Evolutionary conservation across 2,113 vertebrate species (phyloP), one percentile per base, ranked within the genome.

Genomic region (Gadus macrocephalus): DNA sequence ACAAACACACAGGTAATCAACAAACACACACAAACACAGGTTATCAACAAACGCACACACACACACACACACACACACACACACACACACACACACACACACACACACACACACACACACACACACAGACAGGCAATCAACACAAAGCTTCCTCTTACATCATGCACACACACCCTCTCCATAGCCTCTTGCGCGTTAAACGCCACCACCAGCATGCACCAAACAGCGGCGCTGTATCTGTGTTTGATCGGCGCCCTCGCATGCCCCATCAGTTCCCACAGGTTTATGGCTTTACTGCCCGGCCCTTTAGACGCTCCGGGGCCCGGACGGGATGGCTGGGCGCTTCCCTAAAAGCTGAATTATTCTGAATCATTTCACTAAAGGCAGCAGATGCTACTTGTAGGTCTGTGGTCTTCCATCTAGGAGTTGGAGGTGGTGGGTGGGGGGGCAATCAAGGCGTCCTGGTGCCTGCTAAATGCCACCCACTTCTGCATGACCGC

Each of bases 341-440:
- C 1, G 73, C 75, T 89, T 90, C 85, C 90, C 88, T 84, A 78
- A 80, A 66, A 38, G 63, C 83, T 65, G 76, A 72, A 91, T 92
- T 90, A 89, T 92, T 91, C 92, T 90, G 89, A 90, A 90, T 88
- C 91, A 93, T 92, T 93, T 90, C 90, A 91, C 90, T 87, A 90
- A 88, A 87, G 78, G 71, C 74, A 66, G 76, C 81, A 86, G 85
- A 88, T 85, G 88, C 80, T 81, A 80, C 83, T 75, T 86, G 82
- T 79, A 35, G 81, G 42, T 49, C 42, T 83, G 81, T 75, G 68
- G 71, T 69, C 73, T 64, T 74, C 15, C 69, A 15, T 73, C 67
- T 66, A 78, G 78, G 81, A 67, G 78, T 2, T 42, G 38, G 42
- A 49, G 42, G 42, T 9, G 42, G 9, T 2, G 78, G 20, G 20